Percentiles rank a stretch among this genome's conserved stretches.
These are phyloP conservation scores for Numenius phaeopus DNA, from an alignment of 2,797 vertebrate species.

Conservation along the genomic window DNA sequence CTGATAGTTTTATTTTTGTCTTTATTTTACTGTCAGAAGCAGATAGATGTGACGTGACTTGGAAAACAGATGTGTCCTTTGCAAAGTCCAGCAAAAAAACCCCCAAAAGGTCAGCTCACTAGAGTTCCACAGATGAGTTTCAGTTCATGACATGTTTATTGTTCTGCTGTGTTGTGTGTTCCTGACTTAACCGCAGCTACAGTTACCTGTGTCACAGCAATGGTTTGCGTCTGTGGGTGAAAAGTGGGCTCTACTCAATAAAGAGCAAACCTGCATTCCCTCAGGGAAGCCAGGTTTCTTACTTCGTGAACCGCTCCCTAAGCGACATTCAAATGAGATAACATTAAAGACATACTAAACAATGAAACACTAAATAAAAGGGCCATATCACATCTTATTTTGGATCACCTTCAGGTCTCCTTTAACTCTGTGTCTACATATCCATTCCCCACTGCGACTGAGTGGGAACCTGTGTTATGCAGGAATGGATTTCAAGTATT, in stretches of 20 bases:
- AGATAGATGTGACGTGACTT: neutral
- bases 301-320: neutral
- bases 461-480: accelerated
- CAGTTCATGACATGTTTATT: neutral
- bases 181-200: neutral
- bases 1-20: neutral
- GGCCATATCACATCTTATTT: neutral
- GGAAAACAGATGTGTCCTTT: neutral
- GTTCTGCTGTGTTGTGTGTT: neutral
- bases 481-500: neutral
- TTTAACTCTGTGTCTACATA: neutral
- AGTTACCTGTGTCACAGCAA: neutral
- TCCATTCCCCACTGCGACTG: neutral
- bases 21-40: neutral
- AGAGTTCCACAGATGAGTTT: neutral
- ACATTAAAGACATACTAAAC: neutral
- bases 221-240: accelerated
- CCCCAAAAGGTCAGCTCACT: neutral
- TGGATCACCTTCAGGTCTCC: neutral
- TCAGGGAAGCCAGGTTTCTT: neutral
- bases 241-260: neutral
- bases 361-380: neutral
- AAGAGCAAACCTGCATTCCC: neutral
- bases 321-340: neutral
- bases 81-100: neutral